Conservation (phyloP, 1,140 invertebrate species). For the Drosophila ercepeae region DNA sequence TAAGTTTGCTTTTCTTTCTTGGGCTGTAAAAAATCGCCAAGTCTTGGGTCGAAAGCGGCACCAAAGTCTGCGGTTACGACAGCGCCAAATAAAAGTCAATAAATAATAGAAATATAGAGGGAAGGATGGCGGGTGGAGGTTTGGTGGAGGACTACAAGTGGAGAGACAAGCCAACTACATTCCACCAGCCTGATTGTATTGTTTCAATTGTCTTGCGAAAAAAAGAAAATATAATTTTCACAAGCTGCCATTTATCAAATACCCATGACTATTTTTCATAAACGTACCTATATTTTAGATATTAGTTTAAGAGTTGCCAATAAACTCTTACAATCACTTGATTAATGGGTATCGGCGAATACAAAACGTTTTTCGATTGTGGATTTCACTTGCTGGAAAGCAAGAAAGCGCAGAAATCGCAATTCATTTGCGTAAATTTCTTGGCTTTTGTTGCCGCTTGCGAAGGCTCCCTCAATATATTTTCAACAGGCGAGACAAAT, state of each 20-base stretch:
- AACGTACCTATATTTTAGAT: background rate
- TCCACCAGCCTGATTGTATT: slow-evolving; percentile 58
- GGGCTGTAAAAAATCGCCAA: slow-evolving; percentile 23
- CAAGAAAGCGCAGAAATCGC: slow-evolving; percentile 62
- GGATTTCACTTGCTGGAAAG: slow-evolving; percentile 55
- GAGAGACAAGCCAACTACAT: slow-evolving; percentile 61
- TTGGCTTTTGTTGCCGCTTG: slow-evolving; percentile 34
- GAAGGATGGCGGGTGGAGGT: background rate
- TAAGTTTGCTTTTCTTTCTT: slow-evolving; percentile 17
- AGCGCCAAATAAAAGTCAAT: slow-evolving; percentile 75
- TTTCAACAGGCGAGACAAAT: slow-evolving; percentile 58
- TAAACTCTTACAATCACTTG: background rate
- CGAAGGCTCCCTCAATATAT: slow-evolving; percentile 44
- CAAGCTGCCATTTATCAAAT: background rate
- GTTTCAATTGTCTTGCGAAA: slow-evolving; percentile 72
- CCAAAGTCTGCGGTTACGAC: slow-evolving; percentile 56
- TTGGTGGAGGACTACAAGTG: slow-evolving; percentile 8
- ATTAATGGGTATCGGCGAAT: slow-evolving; percentile 12
- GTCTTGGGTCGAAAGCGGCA: slow-evolving; percentile 14
- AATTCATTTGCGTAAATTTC: slow-evolving; percentile 68
- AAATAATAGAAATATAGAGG: slow-evolving; percentile 56
- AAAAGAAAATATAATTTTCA: slow-evolving; percentile 16
- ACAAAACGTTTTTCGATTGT: slow-evolving; percentile 12
- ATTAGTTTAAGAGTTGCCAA: background rate
- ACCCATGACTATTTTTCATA: background rate